These are phyloP conservation scores for Columbina picui DNA, from an alignment of 2,113 vertebrate genomes.

Conservation along the genomic window DNA sequence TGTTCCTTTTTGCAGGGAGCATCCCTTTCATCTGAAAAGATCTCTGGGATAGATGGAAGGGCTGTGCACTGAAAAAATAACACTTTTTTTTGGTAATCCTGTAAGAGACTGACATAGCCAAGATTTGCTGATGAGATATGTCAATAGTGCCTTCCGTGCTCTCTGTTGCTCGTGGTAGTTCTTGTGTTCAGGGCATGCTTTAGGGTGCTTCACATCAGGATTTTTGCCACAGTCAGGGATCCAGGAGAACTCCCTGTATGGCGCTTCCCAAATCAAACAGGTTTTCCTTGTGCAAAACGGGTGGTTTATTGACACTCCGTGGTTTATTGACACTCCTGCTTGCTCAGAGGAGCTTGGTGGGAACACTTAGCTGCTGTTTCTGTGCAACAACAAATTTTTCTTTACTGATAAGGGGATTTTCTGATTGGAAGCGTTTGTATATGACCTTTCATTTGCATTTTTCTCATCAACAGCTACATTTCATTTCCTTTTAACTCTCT, in stretches of 20 bases:
- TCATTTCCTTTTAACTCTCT: neutral
- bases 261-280: neutral
- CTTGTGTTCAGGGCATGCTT: neutral
- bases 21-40: neutral
- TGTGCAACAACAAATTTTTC: conserved; percentile 28
- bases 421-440: neutral
- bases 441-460: neutral
- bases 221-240: neutral
- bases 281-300: neutral
- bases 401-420: neutral
- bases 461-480: neutral
- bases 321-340: neutral
- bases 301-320: no score
- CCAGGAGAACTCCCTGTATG: neutral
- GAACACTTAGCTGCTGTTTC: conserved; percentile 23
- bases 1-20: neutral
- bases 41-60: neutral
- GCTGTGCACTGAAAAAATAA: neutral
- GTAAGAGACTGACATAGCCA: neutral
- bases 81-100: neutral
- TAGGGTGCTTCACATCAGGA: neutral
- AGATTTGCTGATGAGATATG: neutral
- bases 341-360: conserved; percentile 11
- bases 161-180: neutral
- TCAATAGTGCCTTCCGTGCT: fast-evolving